Base-by-base conservation (phyloP, 1,140 invertebrate species). In the Drosophila santomea region DNA sequence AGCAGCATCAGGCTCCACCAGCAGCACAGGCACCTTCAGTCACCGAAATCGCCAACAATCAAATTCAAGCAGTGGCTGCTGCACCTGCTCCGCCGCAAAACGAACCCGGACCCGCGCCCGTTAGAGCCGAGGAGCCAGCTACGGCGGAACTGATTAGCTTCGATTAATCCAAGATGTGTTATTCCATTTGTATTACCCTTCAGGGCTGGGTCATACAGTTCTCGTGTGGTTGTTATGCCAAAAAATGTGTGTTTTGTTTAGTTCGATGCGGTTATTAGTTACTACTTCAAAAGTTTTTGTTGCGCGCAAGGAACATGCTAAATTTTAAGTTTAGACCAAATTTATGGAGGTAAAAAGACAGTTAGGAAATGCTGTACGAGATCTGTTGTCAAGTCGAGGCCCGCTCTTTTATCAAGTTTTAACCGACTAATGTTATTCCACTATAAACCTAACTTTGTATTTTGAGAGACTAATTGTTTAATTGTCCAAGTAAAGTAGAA, bases 111-210 rank as follows among this genome's bases (percentile, higher is more conserved):
- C 85, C 84, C 25, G 50, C 60, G 6, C 73, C 91, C 12, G 90
- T 90, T 43, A 89, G 80, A 39, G 82, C 93, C 5, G 91, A 78
- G 81, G 68, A 94, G 68, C 94, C 94, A 28, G 94, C 94, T 77
- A 95, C 95, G 5, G 95, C 95, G 51, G 95, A 96, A 91, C 92
- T 96, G 2, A 96, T 96, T 54, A 95, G 94, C 86, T 96, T 96
- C 90, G 95, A 96, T 93, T 96, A 93, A 94, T 83, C 7, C 23
- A 14, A 17, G 2, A 20, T 4, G 8, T 57, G 55, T 59, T 75
- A 54, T 32, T 68, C 41, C 32, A 3, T 47, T 50, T 25, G 25
- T 68, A 52, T 44, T 63, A 44, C 11, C 61, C 38, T 36, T 28
- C 10, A 28, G 64, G 58, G 68, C 50, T 71, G 36, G 17, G 43